Conservation (phyloP, 2,888 invertebrate genomes). For the Patella depressa region DNA sequence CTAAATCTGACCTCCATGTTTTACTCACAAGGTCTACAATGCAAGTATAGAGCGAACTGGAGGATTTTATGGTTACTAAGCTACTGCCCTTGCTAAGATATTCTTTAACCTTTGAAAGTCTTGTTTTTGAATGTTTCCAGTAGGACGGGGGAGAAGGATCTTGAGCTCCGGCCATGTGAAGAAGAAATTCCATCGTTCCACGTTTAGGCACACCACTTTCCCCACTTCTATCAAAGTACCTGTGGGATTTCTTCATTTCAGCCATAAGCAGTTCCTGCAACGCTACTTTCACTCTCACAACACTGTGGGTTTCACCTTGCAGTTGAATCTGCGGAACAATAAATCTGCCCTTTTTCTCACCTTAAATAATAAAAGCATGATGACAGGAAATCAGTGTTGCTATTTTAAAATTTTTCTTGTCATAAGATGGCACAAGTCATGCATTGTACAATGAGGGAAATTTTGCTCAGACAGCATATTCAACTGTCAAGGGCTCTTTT, state of each 20-base stretch:
- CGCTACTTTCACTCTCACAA: slow-evolving; percentile 10
- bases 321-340: slow-evolving; percentile 13
- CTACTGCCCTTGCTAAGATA: background rate
- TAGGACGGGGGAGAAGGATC: slow-evolving; percentile 34
- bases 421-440: too few species aligned
- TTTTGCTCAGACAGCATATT: too few species aligned
- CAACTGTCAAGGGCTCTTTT: too few species aligned
- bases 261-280: slow-evolving; percentile 17
- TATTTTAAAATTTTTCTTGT: too few species aligned
- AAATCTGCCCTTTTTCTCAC: too few species aligned
- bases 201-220: slow-evolving; percentile 20
- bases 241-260: slow-evolving; percentile 13
- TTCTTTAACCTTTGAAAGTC: background rate
- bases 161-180: slow-evolving; percentile 31
- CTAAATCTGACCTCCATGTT: slow-evolving; percentile 35
- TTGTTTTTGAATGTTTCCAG: slow-evolving; percentile 33
- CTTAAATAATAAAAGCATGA: too few species aligned
- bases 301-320: slow-evolving; percentile 27
- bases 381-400: too few species aligned
- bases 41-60: slow-evolving; percentile 29
- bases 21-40: slow-evolving; percentile 40
- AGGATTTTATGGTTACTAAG: background rate
- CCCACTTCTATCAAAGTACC: slow-evolving; percentile 5
- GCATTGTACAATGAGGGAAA: too few species aligned
- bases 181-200: slow-evolving; percentile 33